phyloP scores from a whole-genome alignment of 1,140 invertebrate genomes.

The Melipona quadrifasciata region DNA sequence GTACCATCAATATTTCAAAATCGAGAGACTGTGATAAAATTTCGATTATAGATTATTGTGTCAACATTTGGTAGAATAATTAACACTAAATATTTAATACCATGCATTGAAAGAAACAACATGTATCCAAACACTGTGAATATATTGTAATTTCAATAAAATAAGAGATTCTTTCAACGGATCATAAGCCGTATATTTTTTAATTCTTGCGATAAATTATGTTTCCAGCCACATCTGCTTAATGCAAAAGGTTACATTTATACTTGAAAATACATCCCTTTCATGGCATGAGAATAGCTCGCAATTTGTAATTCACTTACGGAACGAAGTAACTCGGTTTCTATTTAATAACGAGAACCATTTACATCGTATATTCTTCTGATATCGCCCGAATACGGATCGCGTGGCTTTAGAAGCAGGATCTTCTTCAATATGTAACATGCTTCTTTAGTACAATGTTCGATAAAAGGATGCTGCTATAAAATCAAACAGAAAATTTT shows the following conservation, averaged over 20 bases:
- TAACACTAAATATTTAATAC: too few relatives aligned
- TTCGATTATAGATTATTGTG: too few relatives aligned
- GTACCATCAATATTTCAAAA: too few relatives aligned
- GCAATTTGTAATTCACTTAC: constrained; percentile 3
- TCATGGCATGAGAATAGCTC: too few relatives aligned
- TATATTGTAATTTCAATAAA: too few relatives aligned
- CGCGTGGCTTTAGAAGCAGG: constrained; percentile 17
- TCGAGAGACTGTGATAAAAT: too few relatives aligned
- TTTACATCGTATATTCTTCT: constrained; percentile 36
- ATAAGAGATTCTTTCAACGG: background rate
- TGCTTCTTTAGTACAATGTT: constrained; percentile 17
- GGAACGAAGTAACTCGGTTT: background rate
- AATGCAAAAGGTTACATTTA: background rate
- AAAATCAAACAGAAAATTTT: constrained; percentile 32
- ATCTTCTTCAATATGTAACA: constrained; percentile 36
- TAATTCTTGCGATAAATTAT: background rate
- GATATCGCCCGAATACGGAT: constrained; percentile 32
- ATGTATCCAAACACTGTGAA: too few relatives aligned
- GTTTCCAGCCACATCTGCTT: too few relatives aligned
- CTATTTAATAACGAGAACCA: constrained; percentile 3
- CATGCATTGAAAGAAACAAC: too few relatives aligned
- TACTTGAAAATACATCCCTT: background rate
- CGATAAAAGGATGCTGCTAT: constrained; percentile 41
- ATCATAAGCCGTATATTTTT: background rate
- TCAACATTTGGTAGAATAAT: too few relatives aligned